Conservation (phyloP, 2,113 vertebrate genomes). For the Ptyas mucosa region DNA sequence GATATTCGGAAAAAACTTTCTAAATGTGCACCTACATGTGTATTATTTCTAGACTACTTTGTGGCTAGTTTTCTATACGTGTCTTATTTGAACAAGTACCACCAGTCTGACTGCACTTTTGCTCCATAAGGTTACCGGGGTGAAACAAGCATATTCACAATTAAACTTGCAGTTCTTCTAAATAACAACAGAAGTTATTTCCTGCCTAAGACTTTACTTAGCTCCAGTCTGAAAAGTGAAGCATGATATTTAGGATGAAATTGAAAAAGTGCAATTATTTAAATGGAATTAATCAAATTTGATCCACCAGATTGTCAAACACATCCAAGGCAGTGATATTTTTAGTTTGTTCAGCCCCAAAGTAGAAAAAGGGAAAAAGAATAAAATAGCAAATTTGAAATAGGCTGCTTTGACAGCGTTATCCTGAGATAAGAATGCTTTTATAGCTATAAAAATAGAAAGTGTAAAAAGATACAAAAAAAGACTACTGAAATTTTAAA, state of each 20-base stretch:
- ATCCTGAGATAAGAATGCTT: background rate
- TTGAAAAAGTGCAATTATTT: slow-evolving; percentile 19
- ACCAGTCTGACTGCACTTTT: background rate
- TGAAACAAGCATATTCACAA: background rate
- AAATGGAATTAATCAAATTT: background rate
- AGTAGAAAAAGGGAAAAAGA: background rate
- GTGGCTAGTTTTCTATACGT: background rate
- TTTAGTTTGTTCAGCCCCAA: background rate
- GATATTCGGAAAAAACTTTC: background rate
- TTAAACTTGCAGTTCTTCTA: background rate
- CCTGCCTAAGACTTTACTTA: background rate
- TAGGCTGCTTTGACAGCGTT: background rate
- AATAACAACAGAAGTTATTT: background rate
- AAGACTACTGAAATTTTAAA: slow-evolving; percentile 10
- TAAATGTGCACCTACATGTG: background rate
- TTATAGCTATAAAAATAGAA: slow-evolving; percentile 14
- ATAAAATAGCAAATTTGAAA: background rate
- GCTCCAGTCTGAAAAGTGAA: background rate
- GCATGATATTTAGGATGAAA: background rate
- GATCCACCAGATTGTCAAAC: slow-evolving; percentile 30
- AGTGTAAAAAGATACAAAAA: slow-evolving; percentile 29
- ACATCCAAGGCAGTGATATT: background rate
- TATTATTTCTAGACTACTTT: background rate
- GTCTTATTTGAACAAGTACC: slow-evolving; percentile 10
- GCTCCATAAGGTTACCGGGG: background rate